These are phyloP conservation scores for Neoscelio sp. DNA, from an alignment of 2,888 invertebrate genomes.

Conservation along the genomic window DNA sequence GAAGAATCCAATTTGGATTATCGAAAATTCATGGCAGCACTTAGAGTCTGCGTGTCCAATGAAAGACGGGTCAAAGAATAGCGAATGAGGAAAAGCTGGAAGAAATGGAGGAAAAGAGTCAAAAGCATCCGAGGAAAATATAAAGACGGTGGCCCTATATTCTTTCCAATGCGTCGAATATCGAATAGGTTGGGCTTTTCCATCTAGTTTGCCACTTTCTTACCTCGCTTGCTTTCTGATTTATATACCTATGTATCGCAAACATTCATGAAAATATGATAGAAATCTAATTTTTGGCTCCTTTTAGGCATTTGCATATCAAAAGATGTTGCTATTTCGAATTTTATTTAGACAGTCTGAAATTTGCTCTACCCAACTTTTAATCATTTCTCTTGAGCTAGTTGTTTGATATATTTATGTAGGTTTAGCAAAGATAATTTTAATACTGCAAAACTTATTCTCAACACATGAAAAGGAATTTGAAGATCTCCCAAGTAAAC, in stretches of 20 bases:
- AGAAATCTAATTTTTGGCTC: constrained; percentile 43
- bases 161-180: constrained; percentile 49
- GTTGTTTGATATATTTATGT: too few relatives aligned
- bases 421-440: too few relatives aligned
- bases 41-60: constrained; percentile 70
- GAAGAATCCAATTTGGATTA: constrained; percentile 79
- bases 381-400: neutral
- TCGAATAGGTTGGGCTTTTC: constrained; percentile 48
- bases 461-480: too few relatives aligned
- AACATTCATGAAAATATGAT: constrained; percentile 45
- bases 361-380: constrained; percentile 8
- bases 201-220: constrained; percentile 49
- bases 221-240: constrained; percentile 33
- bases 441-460: too few relatives aligned
- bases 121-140: constrained; percentile 56
- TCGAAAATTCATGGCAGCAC: constrained; percentile 78
- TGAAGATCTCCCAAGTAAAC: too few relatives aligned
- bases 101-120: constrained; percentile 51
- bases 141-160: constrained; percentile 45
- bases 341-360: constrained; percentile 6
- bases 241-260: constrained; percentile 39
- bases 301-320: constrained; percentile 36
- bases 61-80: constrained; percentile 69
- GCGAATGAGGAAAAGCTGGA: constrained; percentile 47
- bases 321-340: constrained; percentile 27